phyloP scores from a whole-genome alignment of 2,113 vertebrate species.

The Acrocephalus arundinaceus region DNA sequence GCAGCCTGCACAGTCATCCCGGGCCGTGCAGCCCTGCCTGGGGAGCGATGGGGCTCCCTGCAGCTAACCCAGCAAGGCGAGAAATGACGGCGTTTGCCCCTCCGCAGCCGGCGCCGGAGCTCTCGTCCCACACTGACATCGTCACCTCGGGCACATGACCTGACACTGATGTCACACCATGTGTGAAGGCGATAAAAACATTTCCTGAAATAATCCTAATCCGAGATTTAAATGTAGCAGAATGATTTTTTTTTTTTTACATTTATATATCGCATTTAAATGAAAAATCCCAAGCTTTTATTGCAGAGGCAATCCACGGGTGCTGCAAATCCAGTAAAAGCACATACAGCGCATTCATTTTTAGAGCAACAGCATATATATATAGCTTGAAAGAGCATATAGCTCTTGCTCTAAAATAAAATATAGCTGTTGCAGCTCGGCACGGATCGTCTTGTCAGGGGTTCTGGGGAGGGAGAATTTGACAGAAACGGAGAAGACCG shows the following conservation, averaged over 20 bases:
- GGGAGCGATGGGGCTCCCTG: fast-evolving
- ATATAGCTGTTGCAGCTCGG: not conserved
- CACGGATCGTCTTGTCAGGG: not conserved
- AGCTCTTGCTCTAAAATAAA: not conserved
- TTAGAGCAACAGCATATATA: fast-evolving
- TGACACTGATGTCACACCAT: not conserved
- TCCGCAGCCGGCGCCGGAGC: not conserved
- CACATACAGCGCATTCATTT: fast-evolving
- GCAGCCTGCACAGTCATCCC: not conserved
- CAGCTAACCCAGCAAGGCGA: no score
- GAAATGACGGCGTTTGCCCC: not conserved
- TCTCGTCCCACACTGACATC: not conserved
- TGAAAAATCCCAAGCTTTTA: not conserved
- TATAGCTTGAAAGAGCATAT: fast-evolving
- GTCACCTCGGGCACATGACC: not conserved
- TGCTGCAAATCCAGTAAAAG: not conserved
- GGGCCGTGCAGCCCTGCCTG: not conserved
- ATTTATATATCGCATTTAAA: not conserved
- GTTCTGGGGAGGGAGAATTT: not conserved
- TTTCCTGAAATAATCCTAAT: not conserved
- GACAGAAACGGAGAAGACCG: no score
- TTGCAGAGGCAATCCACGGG: not conserved
- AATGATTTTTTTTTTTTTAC: fast-evolving
- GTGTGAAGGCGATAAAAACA: not conserved
- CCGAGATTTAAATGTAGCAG: not conserved